Evolutionary conservation across 1,140 invertebrate genomes (phyloP), one percentile per base, ranked within the genome.

Genomic region (Batillaria attramentaria): DNA sequence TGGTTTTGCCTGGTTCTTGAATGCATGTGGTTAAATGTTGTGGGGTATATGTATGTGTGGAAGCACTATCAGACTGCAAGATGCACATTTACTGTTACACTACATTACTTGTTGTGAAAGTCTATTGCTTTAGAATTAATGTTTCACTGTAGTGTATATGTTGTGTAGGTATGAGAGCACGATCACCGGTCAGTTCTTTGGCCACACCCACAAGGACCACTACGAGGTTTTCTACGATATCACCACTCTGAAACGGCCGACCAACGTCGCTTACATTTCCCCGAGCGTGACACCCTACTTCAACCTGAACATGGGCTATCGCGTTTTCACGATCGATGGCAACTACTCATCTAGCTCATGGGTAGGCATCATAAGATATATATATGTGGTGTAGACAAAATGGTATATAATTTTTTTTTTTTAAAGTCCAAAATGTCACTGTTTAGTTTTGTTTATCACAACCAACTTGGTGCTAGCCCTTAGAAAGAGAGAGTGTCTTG

Each of bases 291-390:
- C 97, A 2, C 96, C 97, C 2, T 99, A 97, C 79, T 73, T 83
- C 3, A 41, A 96, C 88, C 92, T 98, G 33, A 99, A 99, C 93
- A 96, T 98, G 0, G 97, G 97, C 3, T 99, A 98, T 90, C 92
- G 97, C 88, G 96, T 99, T 90, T 99, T 98, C 90, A 97, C 97
- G 85, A 94, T 99, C 1, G 98, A 99, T 89, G 97, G 97, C 2
- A 96, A 97, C 92, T 96, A 98, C 89, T 92, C 94, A 37, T 93
- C 94, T 77, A 95, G 95, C 60, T 86, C 85, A 24, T 89, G 84
- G 81, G 87, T 87, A 84, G 78, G 79, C 37, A 28, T 8, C 20
- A 60, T 60, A n/a, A n/a, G n/a, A n/a, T n/a, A n/a, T n/a, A n/a
- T n/a, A n/a, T n/a, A n/a, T n/a, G n/a, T n/a, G n/a, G n/a, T n/a